A percentile compares a stretch with the other conserved stretches of the same genome.
Conservation (phyloP, 2,113 vertebrate species). For the Colinus virginianus region DNA sequence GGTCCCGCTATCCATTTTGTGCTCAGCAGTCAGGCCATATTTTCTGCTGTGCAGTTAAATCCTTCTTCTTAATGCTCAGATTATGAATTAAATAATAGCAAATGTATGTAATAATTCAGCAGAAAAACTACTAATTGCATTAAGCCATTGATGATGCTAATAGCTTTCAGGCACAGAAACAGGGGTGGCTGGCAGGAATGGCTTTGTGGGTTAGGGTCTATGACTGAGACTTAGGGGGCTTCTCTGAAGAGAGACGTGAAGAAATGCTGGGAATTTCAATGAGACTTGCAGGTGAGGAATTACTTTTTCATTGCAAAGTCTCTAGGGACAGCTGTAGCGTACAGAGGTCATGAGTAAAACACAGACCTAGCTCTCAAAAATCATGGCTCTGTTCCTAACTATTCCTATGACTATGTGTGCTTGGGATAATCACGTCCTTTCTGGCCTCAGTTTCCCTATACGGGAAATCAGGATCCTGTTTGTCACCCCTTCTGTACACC, state of each 20-base stretch:
- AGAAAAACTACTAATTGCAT: neutral
- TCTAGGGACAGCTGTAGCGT: neutral
- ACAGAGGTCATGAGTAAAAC: neutral
- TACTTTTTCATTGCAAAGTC: neutral
- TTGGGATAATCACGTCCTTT: accelerated
- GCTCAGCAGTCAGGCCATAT: neutral
- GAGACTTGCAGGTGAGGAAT: neutral
- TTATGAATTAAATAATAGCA: neutral
- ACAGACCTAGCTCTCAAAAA: neutral
- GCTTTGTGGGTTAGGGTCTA: neutral
- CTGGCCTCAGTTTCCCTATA: neutral
- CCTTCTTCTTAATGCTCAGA: neutral
- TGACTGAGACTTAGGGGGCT: neutral
- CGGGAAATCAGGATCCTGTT: neutral
- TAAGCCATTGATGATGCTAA: neutral
- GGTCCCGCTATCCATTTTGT: neutral
- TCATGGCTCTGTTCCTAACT: neutral
- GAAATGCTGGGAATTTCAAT: neutral
- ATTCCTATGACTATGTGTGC: neutral
- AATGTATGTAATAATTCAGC: neutral
- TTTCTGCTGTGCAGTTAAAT: neutral
- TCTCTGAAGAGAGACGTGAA: neutral
- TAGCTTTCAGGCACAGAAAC: neutral
- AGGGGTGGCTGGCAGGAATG: neutral
- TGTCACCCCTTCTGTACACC: neutral